These are phyloP conservation scores for Drosophila parabipectinata DNA, from an alignment of 1,140 invertebrate species.

Conservation along the genomic window DNA sequence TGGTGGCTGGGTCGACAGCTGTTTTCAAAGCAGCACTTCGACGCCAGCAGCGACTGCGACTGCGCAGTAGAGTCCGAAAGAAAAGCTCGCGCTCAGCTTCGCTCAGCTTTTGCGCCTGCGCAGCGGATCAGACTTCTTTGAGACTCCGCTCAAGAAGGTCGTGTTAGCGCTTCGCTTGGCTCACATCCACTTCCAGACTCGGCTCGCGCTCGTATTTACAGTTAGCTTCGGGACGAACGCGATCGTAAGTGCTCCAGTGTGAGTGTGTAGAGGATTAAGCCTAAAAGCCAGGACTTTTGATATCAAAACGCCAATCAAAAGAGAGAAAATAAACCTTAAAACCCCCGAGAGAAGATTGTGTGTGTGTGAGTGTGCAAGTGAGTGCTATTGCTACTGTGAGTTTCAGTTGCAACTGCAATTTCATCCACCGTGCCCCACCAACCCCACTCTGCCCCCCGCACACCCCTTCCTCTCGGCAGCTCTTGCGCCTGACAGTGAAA, in stretches of 20 bases:
- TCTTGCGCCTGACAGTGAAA: constrained; percentile 75
- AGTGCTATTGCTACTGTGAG: constrained; percentile 22
- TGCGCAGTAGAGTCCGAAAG: constrained; percentile 27
- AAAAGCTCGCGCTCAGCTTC: constrained; percentile 46
- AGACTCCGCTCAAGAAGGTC: constrained; percentile 80
- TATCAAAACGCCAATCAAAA: constrained; percentile 16
- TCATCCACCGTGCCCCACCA: background rate
- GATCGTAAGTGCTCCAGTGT: constrained; percentile 44
- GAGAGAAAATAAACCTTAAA: background rate
- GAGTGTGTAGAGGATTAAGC: constrained; percentile 41
- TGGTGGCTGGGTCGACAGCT: constrained; percentile 48
- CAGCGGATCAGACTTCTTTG: constrained; percentile 82
- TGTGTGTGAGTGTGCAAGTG: constrained; percentile 42
- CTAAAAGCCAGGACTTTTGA: constrained; percentile 42
- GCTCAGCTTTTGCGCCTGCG: constrained; percentile 61
- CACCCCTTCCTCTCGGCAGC: constrained; percentile 7
- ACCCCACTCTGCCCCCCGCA: background rate
- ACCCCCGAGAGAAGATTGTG: constrained; percentile 5
- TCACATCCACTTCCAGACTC: constrained; percentile 24
- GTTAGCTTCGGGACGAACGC: constrained; percentile 12
- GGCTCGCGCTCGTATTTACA: constrained; percentile 35
- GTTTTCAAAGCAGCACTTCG: constrained; percentile 46
- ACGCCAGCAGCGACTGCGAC: constrained; percentile 24
- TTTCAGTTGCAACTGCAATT: constrained; percentile 28
- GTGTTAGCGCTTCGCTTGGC: constrained; percentile 57